Evolutionary conservation across 2,797 vertebrate genomes (phyloP).

Genomic region (Sparus aurata): DNA sequence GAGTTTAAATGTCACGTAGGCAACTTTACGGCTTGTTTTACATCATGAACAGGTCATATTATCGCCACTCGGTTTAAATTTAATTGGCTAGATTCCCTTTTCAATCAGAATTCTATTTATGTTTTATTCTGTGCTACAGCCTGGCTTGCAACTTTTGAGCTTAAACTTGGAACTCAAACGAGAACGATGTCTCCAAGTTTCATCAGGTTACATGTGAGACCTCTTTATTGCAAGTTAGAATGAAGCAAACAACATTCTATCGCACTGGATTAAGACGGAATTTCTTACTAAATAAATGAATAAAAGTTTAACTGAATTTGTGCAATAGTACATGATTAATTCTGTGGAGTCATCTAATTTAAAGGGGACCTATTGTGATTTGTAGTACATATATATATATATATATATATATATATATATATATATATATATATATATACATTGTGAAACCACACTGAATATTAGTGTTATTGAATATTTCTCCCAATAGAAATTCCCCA

Average conservation of each 20-base stretch:
- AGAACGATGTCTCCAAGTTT: conserved; percentile 51
- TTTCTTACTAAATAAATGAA: not conserved
- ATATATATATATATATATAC: no score
- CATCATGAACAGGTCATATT: conserved; percentile 8
- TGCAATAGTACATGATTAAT: not conserved
- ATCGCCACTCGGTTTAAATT: not conserved
- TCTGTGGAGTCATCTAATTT: not conserved
- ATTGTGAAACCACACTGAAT: no score
- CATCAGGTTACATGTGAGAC: conserved; percentile 48
- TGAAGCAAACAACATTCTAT: conserved; percentile 26
- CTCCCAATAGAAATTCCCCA: no score
- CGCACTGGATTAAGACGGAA: not conserved
- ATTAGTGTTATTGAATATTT: no score
- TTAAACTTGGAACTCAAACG: conserved; percentile 13
- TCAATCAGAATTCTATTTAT: conserved; percentile 2
- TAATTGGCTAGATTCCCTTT: conserved; percentile 43
- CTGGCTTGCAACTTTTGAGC: conserved; percentile 14
- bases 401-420: no score
- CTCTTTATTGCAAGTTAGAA: conserved; percentile 32
- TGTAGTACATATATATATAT: no score
- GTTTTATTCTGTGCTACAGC: conserved; percentile 16
- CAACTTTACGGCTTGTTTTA: conserved; percentile 11
- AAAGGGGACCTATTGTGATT: no score
- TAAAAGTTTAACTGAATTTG: not conserved
- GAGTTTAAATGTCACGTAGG: conserved; percentile 24